A percentile compares a stretch with the other conserved stretches of the same genome.
Evolutionary conservation across 2,888 invertebrate species (phyloP).

Genomic region (Sialis lutaria): DNA sequence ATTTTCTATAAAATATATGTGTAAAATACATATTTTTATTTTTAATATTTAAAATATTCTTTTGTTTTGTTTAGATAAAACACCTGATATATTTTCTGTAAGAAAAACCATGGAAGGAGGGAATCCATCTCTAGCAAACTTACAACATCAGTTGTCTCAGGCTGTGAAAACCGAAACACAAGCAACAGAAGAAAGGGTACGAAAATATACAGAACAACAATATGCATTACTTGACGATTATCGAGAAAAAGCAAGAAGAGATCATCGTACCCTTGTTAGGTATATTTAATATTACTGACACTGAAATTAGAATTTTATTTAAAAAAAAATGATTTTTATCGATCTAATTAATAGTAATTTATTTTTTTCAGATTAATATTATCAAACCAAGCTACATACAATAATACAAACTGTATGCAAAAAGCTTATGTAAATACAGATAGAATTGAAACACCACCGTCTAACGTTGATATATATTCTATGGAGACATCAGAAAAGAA

Average conservation of each 20-base stretch:
- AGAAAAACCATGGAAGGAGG: neutral
- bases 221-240: constrained; percentile 56
- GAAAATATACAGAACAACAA: constrained; percentile 55
- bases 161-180: constrained; percentile 50
- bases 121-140: constrained; percentile 8
- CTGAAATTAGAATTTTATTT: neutral
- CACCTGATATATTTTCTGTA: neutral
- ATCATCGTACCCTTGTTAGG: constrained; percentile 49
- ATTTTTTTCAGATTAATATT: neutral
- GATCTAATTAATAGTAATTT: neutral
- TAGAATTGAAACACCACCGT: neutral
- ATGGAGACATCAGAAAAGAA: neutral
- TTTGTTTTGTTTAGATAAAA: neutral
- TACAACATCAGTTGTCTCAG: constrained; percentile 49
- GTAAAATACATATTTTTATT: no score
- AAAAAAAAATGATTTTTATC: neutral
- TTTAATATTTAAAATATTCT: neutral
- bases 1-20: no score
- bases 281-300: constrained; percentile 14
- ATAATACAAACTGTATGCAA: neutral
- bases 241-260: constrained; percentile 52
- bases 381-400: neutral
- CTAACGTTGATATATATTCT: neutral
- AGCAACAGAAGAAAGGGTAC: constrained; percentile 56
- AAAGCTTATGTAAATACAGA: constrained; percentile 1